Evolutionary conservation across 2,888 invertebrate species (phyloP).

Genomic region (Gari tellinella): DNA sequence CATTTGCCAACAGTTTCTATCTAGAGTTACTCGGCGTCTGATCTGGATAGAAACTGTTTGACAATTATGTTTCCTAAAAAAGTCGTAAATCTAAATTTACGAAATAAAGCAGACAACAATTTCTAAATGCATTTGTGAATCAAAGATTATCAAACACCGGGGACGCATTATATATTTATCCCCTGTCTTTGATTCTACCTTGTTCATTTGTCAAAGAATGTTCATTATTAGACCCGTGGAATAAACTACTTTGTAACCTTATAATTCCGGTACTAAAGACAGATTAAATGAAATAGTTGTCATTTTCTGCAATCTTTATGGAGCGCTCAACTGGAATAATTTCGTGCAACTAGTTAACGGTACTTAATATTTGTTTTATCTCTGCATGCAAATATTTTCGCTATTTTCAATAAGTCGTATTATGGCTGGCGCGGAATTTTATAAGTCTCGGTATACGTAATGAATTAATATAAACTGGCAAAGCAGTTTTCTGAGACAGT

Average conservation of each 20-base stretch:
- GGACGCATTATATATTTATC: not conserved
- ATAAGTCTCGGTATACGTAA: constrained; percentile 41
- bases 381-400: constrained; percentile 29
- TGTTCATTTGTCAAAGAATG: constrained; percentile 15
- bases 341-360: constrained; percentile 33
- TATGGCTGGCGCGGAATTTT: constrained; percentile 35
- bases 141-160: not conserved
- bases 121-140: not conserved
- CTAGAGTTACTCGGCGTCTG: too few species aligned
- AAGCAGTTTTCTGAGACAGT: too few species aligned
- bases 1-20: too few species aligned
- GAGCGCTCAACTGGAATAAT: constrained; percentile 23
- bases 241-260: constrained; percentile 11
- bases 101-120: too few species aligned
- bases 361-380: constrained; percentile 15
- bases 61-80: too few species aligned
- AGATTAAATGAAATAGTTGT: constrained; percentile 45
- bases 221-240: constrained; percentile 6
- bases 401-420: constrained; percentile 43
- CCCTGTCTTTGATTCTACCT: constrained; percentile 17
- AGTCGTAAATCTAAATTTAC: too few species aligned
- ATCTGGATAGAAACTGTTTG: too few species aligned
- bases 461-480: constrained; percentile 29
- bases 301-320: constrained; percentile 34
- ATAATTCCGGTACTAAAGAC: constrained; percentile 27